Evolutionary conservation across 2,888 invertebrate species (phyloP).

Genomic region (Leptinotarsa juncta): DNA sequence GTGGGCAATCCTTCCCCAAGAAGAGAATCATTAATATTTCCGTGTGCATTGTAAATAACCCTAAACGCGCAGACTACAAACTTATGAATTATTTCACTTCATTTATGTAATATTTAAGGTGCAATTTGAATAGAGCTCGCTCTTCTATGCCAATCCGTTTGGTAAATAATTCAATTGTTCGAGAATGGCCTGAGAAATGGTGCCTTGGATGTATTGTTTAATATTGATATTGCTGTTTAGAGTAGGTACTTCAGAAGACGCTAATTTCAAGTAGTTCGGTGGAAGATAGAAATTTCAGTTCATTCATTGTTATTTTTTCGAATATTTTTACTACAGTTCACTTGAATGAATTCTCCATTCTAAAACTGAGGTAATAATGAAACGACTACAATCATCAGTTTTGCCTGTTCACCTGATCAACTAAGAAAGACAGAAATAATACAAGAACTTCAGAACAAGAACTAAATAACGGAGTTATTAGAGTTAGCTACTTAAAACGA

Average conservation of each 20-base stretch:
- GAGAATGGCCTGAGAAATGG: conserved; percentile 64
- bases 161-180: conserved; percentile 66
- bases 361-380: no score
- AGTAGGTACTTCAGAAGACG: conserved; percentile 54
- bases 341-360: no score
- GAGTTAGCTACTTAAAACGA: no score
- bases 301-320: background rate
- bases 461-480: no score
- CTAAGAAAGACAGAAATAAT: no score
- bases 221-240: conserved; percentile 62
- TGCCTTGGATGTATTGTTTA: conserved; percentile 61
- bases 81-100: conserved; percentile 68
- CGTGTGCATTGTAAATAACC: conserved; percentile 69
- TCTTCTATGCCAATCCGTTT: conserved; percentile 66
- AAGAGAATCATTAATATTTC: conserved; percentile 70
- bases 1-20: conserved; percentile 63
- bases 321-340: background rate
- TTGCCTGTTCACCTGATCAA: no score
- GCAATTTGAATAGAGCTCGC: conserved; percentile 68
- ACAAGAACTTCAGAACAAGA: no score
- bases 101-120: conserved; percentile 67
- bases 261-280: conserved; percentile 55
- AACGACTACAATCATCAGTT: no score
- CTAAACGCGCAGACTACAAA: conserved; percentile 68
- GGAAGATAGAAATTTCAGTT: conserved; percentile 35